Conservation (phyloP, 2,797 vertebrate genomes). For the Halcyon smyrnensis region DNA sequence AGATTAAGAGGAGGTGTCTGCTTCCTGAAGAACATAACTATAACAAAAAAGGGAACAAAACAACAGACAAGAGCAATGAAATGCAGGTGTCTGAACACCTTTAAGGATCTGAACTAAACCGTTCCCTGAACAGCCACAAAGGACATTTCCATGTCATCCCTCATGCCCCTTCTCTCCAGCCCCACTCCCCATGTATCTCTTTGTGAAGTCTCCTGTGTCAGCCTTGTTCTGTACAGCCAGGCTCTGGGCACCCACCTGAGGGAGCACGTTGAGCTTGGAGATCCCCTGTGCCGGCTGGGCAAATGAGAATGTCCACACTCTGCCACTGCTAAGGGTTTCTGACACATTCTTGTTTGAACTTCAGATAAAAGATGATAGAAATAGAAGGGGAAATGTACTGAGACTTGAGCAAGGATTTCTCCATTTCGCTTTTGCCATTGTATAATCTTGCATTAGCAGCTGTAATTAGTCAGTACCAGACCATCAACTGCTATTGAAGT, state of each 20-base stretch:
- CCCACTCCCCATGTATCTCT: too few species aligned
- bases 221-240: not conserved
- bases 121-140: too few species aligned
- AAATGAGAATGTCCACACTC: not conserved
- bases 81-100: too few species aligned
- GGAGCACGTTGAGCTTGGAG: not conserved
- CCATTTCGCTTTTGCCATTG: constrained; percentile 29
- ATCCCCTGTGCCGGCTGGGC: not conserved
- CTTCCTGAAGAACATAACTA: not conserved
- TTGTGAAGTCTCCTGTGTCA: not conserved
- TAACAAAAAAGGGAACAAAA: too few species aligned
- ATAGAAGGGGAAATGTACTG: constrained; percentile 15
- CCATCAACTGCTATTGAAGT: constrained; percentile 53
- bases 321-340: constrained; percentile 5
- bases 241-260: not conserved
- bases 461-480: constrained; percentile 60
- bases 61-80: too few species aligned
- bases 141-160: too few species aligned
- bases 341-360: constrained; percentile 15
- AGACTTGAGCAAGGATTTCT: not conserved
- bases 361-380: constrained; percentile 38
- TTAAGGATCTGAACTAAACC: too few species aligned
- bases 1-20: not conserved
- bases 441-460: constrained; percentile 56
- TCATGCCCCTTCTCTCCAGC: too few species aligned